Percentiles rank a stretch among this genome's conserved stretches.
These are phyloP conservation scores for Plebejus anna DNA, from an alignment of 2,888 invertebrate species.

Conservation along the genomic window DNA sequence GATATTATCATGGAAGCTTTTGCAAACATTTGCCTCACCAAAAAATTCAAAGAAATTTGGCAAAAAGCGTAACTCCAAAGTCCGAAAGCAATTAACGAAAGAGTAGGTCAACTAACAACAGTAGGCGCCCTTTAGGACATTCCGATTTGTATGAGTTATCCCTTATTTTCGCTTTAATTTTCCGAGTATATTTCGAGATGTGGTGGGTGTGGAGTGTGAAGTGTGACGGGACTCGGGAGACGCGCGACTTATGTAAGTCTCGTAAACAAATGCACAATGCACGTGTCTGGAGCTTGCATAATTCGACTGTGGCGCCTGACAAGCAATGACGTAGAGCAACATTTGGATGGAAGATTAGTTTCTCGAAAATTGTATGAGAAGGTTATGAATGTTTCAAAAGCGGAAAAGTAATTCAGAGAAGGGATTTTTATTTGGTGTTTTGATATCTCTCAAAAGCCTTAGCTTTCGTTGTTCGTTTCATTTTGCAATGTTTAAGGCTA, in stretches of 20 bases:
- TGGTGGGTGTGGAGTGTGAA: conserved; percentile 48
- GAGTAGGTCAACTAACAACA: not conserved
- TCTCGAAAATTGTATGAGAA: not conserved
- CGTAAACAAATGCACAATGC: conserved; percentile 64
- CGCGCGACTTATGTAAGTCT: conserved; percentile 64
- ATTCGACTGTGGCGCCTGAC: conserved; percentile 42
- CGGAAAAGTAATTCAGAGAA: too few relatives aligned
- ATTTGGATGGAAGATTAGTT: not conserved
- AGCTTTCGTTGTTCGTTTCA: too few relatives aligned
- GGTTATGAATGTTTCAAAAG: not conserved
- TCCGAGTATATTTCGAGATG: conserved; percentile 8
- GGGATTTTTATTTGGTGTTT: too few relatives aligned
- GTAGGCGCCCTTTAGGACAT: not conserved
- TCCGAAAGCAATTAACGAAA: not conserved
- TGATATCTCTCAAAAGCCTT: too few relatives aligned
- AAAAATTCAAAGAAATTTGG: not conserved
- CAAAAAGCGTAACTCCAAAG: not conserved
- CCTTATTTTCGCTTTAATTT: conserved; percentile 7
- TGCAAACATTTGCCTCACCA: not conserved
- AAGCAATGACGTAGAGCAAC: not conserved
- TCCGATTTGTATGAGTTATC: conserved; percentile 9
- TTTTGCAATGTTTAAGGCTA: too few relatives aligned
- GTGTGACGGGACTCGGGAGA: conserved; percentile 54
- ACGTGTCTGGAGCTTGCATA: conserved; percentile 41
- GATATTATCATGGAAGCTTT: too few relatives aligned